These are phyloP conservation scores for Saguinus imperator DNA, from an alignment of 2,113 vertebrate genomes.

Conservation along the genomic window DNA sequence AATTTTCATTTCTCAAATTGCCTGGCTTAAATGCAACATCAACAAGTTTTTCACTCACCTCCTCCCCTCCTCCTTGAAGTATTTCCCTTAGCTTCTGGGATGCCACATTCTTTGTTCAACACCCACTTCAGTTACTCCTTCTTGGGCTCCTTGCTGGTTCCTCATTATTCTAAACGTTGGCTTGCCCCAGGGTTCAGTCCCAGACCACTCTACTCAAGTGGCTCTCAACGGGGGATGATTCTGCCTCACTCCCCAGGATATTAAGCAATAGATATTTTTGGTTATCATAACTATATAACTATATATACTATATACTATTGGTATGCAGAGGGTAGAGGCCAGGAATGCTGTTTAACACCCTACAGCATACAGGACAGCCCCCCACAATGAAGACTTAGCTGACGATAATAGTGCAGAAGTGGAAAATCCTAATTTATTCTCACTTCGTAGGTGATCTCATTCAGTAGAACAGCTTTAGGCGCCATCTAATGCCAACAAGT, in stretches of 20 bases:
- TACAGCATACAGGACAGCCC: background rate
- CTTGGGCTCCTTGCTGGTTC: background rate
- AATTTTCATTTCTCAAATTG: background rate
- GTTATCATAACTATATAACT: background rate
- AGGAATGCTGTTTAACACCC: background rate
- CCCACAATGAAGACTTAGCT: background rate
- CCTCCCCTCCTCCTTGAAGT: background rate
- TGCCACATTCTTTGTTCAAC: background rate
- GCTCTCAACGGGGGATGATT: background rate
- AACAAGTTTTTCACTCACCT: background rate
- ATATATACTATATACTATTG: background rate
- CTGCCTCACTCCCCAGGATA: background rate
- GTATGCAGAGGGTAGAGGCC: background rate
- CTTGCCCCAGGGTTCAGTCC: background rate
- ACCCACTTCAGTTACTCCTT: background rate
- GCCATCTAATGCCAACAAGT: background rate
- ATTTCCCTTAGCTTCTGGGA: background rate
- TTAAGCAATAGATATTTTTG: background rate
- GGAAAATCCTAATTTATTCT: background rate
- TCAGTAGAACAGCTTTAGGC: background rate
- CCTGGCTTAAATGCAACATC: background rate
- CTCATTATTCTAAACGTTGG: background rate
- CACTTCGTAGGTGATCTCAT: background rate
- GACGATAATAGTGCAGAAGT: background rate
- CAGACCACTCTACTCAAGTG: background rate